Evolutionary conservation across 2,888 invertebrate species (phyloP).

Genomic region (Drosophila leonis): DNA sequence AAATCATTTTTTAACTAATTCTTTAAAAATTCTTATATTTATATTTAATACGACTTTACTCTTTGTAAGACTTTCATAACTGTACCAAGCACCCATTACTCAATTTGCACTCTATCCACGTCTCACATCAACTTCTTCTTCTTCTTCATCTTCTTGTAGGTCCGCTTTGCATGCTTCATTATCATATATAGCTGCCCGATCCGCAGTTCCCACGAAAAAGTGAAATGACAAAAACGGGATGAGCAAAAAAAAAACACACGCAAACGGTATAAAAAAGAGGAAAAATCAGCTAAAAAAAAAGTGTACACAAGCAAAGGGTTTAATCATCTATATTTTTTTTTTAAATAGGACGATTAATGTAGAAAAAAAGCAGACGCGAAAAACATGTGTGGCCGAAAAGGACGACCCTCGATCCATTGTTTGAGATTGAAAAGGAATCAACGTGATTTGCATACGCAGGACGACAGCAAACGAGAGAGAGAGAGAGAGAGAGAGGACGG

Average conservation of each 20-base stretch:
- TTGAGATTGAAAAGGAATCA: conserved; percentile 75
- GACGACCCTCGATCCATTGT: conserved; percentile 72
- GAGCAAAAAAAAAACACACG: conserved; percentile 40
- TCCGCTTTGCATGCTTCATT: conserved; percentile 7
- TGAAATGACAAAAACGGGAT: conserved; percentile 75
- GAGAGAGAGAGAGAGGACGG: conserved; percentile 35
- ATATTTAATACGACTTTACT: neutral
- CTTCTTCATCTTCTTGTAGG: neutral
- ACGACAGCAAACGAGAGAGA: conserved; percentile 23
- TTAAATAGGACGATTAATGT: conserved; percentile 71
- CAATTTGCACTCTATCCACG: neutral
- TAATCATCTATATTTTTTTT: conserved; percentile 71
- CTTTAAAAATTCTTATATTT: neutral
- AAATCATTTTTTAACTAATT: neutral
- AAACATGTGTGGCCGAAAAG: conserved; percentile 73
- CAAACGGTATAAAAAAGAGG: conserved; percentile 68
- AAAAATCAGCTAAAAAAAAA: conserved; percentile 75
- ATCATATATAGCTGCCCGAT: conserved; percentile 21
- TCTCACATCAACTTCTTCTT: neutral
- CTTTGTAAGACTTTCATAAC: too few relatives aligned
- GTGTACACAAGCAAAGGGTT: conserved; percentile 75
- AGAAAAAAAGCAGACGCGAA: conserved; percentile 72
- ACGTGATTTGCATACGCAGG: conserved; percentile 81
- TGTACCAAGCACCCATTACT: neutral
- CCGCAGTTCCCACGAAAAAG: conserved; percentile 78